phyloP scores from a whole-genome alignment of 2,888 invertebrate species.

The Margaritifera margaritifera region DNA sequence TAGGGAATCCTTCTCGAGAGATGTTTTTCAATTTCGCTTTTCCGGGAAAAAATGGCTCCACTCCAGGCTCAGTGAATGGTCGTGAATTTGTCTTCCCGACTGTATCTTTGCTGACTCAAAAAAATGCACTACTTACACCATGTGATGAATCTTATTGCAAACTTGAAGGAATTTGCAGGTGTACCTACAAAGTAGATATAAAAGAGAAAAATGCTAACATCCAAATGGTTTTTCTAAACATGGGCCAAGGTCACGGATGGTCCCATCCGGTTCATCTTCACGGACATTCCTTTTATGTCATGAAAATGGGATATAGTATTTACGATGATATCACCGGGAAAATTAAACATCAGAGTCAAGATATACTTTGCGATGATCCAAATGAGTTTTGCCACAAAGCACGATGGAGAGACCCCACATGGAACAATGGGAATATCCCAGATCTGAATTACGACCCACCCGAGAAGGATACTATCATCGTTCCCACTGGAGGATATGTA shows the following conservation, averaged over 20 bases:
- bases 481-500: constrained; percentile 45
- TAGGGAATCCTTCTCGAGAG: constrained; percentile 8
- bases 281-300: constrained; percentile 57
- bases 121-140: constrained; percentile 8
- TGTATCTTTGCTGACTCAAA: constrained; percentile 27
- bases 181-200: constrained; percentile 37
- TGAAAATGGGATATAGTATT: constrained; percentile 40
- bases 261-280: constrained; percentile 60
- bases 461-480: constrained; percentile 45
- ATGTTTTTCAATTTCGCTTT: constrained; percentile 52
- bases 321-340: constrained; percentile 14
- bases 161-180: constrained; percentile 32
- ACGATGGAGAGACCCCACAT: constrained; percentile 23
- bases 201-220: too few species aligned
- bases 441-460: constrained; percentile 34
- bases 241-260: constrained; percentile 42
- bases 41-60: constrained; percentile 34
- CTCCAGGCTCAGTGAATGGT: constrained; percentile 47
- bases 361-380: constrained; percentile 14
- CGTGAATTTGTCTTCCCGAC: constrained; percentile 27
- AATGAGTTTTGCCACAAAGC: constrained; percentile 21
- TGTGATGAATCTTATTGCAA: constrained; percentile 17
- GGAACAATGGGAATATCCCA: constrained; percentile 22
- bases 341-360: constrained; percentile 2
- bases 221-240: constrained; percentile 46